Evolutionary conservation across 2,888 invertebrate species (phyloP).

Genomic region (Drosophila colorata): DNA sequence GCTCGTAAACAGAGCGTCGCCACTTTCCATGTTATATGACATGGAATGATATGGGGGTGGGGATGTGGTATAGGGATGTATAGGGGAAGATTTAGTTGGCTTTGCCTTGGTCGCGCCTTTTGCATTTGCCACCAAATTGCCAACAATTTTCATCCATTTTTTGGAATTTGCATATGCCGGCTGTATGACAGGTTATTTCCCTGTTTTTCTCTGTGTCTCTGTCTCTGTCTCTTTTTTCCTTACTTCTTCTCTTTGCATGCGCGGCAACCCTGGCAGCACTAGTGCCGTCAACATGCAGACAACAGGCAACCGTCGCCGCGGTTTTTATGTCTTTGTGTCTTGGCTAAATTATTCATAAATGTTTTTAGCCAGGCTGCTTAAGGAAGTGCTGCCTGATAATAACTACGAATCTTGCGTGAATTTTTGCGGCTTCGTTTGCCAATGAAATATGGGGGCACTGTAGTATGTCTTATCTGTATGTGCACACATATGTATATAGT

Average conservation of each 20-base stretch:
- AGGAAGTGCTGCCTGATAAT: conserved; percentile 40
- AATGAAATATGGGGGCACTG: too few relatives aligned
- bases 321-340: conserved; percentile 55
- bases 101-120: conserved; percentile 21
- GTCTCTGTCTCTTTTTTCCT: background rate
- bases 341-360: conserved; percentile 70
- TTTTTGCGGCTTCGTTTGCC: conserved; percentile 25
- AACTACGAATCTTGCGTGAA: conserved; percentile 47
- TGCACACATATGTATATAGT: too few relatives aligned
- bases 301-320: conserved; percentile 49
- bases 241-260: background rate
- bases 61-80: background rate
- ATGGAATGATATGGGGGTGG: conserved; percentile 13
- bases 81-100: background rate
- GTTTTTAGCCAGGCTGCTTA: conserved; percentile 23
- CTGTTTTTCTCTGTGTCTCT: conserved; percentile 1
- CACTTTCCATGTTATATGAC: conserved; percentile 45
- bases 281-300: conserved; percentile 30
- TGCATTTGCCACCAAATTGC: conserved; percentile 79
- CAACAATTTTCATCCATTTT: conserved; percentile 81
- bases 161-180: conserved; percentile 72
- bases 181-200: conserved; percentile 41
- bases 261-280: conserved; percentile 28
- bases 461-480: too few relatives aligned
- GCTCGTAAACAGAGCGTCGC: conserved; percentile 72